Percentiles rank a stretch among this genome's conserved stretches.
These are phyloP conservation scores for Trichoplusia ni DNA, from an alignment of 1,140 invertebrate genomes.

Conservation along the genomic window DNA sequence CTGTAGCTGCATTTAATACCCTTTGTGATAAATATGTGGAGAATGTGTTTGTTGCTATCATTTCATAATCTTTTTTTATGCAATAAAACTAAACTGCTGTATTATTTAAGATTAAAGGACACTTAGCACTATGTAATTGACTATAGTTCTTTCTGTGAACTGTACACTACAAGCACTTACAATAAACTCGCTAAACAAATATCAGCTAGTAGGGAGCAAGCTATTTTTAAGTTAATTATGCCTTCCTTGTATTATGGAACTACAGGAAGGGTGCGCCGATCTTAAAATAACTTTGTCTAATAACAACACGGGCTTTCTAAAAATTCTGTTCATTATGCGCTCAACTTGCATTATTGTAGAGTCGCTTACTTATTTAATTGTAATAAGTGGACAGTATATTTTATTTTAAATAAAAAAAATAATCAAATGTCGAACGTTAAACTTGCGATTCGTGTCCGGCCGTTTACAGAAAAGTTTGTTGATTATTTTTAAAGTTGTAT, in stretches of 20 bases:
- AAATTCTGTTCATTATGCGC: conserved; percentile 9
- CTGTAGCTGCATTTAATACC: too few relatives aligned
- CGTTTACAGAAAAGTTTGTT: conserved; percentile 66
- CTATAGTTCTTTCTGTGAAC: too few relatives aligned
- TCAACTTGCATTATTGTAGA: not conserved
- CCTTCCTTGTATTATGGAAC: conserved; percentile 10
- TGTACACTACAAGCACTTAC: too few relatives aligned
- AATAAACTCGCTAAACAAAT: too few relatives aligned
- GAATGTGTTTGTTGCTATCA: too few relatives aligned
- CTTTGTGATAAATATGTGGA: too few relatives aligned
- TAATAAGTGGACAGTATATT: too few relatives aligned
- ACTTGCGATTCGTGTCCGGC: conserved; percentile 63
- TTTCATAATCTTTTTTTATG: too few relatives aligned
- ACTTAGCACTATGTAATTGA: too few relatives aligned
- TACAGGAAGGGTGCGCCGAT: conserved; percentile 25
- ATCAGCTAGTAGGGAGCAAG: too few relatives aligned
- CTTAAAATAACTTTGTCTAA: conserved; percentile 47
- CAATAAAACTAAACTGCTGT: too few relatives aligned
- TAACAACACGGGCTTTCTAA: conserved; percentile 14
- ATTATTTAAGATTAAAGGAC: too few relatives aligned
- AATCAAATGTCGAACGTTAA: conserved; percentile 63
- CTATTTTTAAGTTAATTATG: conserved; percentile 32
- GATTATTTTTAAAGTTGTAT: not conserved
- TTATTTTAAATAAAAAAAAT: not conserved
- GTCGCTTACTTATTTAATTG: not conserved